These are phyloP conservation scores for Cassiopea andromeda DNA, from an alignment of 30 jellyfish, hydroid and myxozoan species.

Conservation along the genomic window DNA sequence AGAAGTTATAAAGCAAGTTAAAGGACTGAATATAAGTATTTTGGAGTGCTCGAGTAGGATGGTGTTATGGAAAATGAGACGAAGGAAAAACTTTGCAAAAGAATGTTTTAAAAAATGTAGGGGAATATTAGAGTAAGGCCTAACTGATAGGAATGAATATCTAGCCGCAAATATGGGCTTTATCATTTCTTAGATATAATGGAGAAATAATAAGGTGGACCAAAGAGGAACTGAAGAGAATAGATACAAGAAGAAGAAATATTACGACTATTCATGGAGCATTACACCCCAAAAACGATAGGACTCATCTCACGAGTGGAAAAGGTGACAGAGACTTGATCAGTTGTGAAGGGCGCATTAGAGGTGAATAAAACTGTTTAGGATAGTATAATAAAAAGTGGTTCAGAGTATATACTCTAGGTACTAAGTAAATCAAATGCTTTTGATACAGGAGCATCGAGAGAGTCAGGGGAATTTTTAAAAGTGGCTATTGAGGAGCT, in stretches of 20 bases:
- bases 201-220: slow-evolving; percentile 38
- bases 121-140: not conserved
- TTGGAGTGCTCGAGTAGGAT: slow-evolving; percentile 28
- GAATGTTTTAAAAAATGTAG: not conserved
- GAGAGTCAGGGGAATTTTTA: no score
- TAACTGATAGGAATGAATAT: not conserved
- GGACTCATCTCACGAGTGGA: not conserved
- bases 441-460: no score
- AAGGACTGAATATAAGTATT: slow-evolving; percentile 6
- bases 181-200: not conserved
- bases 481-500: no score
- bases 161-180: slow-evolving; percentile 38
- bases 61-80: not conserved
- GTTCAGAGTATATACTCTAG: not conserved
- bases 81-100: slow-evolving; percentile 4
- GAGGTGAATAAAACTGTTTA: not conserved
- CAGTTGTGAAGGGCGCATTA: slow-evolving; percentile 9
- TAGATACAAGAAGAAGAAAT: slow-evolving; percentile 35
- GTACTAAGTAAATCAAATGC: no score
- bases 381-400: not conserved
- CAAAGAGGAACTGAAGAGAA: slow-evolving; percentile 10
- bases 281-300: slow-evolving; percentile 24
- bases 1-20: slow-evolving; percentile 2
- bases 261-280: slow-evolving; percentile 50
- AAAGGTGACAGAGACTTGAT: slow-evolving; percentile 30